Evolutionary conservation across 2,113 vertebrate genomes (phyloP), one percentile per base, ranked within the genome.

Genomic region (Erpornis zantholeuca): DNA sequence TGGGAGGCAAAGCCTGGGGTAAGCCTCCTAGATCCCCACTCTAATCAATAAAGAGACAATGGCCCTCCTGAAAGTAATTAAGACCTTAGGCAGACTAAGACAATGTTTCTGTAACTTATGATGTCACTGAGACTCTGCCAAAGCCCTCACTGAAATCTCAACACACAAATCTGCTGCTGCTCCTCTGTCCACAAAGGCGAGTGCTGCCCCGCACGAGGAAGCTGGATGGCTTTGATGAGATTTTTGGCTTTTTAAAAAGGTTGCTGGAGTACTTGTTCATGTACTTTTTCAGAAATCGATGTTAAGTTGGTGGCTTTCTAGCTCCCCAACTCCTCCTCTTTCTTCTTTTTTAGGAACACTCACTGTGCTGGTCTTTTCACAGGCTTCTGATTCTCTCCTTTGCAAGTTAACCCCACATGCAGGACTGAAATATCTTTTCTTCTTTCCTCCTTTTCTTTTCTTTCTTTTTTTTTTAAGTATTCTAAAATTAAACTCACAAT

Each of bases 1-100:
- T 21, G 24, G 83, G 73, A 93, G 45, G 40, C 29, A 96, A 90
- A 96, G 92, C 73, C 70, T 45, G 25, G 40, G 23, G 36, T 90
- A 91, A 90, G 75, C 75, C 82, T 91, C 76, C 49, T 72, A 88
- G 85, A 82, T 85, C 76, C 76, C 83, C n/a, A 57, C 71, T 52
- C 63, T 64, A 80, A 93, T 86, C 89, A 93, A 59, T 56, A 88
- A 45, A 76, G 61, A 95, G 65, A 82, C 78, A 95, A 93, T 21
- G 42, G 82, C 54, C 59, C 82, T 86, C 95, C 75, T 94, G 86
- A 95, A 95, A 94, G 88, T 78, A 86, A 96, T 52, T 86, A 90
- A 88, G 75, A 83, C 73, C 91, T 86, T 77, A 93, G 49, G 83
- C 40, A 45, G 86, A 35, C 92, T 93, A 93, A 86, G 82, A 75